phyloP scores from a whole-genome alignment of 2,113 vertebrate genomes.

The Phrynosoma platyrhinos region DNA sequence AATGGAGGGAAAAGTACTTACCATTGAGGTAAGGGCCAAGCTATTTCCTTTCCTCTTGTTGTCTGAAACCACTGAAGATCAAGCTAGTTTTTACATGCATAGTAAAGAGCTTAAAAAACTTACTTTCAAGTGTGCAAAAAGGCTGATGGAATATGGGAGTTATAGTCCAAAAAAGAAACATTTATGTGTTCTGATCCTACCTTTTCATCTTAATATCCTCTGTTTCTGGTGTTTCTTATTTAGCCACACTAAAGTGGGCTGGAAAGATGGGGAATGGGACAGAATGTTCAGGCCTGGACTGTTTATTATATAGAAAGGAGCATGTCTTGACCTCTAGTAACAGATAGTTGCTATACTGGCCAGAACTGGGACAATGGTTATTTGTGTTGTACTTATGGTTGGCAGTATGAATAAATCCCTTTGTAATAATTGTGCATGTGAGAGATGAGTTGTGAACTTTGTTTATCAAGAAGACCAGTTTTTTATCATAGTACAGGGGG shows the following conservation, averaged over 20 bases:
- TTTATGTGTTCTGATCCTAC: neutral
- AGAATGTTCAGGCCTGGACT: neutral
- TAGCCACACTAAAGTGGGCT: neutral
- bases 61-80: no score
- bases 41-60: neutral
- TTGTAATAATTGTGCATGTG: conserved; percentile 11
- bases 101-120: no score
- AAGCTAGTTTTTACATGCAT: no score
- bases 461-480: conserved; percentile 7
- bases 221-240: neutral
- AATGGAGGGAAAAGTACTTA: no score
- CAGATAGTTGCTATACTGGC: neutral
- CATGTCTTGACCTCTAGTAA: neutral
- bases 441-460: neutral
- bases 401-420: conserved; percentile 15
- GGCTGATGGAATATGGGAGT: no score
- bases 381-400: neutral
- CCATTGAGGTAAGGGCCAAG: neutral
- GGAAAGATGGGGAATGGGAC: neutral
- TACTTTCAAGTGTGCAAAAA: no score
- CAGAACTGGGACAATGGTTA: conserved; percentile 21
- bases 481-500: neutral
- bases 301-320: neutral
- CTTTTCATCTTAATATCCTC: neutral
- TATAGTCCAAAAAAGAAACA: no score